Conservation (phyloP, 2,113 vertebrate genomes). For the Passer domesticus region DNA sequence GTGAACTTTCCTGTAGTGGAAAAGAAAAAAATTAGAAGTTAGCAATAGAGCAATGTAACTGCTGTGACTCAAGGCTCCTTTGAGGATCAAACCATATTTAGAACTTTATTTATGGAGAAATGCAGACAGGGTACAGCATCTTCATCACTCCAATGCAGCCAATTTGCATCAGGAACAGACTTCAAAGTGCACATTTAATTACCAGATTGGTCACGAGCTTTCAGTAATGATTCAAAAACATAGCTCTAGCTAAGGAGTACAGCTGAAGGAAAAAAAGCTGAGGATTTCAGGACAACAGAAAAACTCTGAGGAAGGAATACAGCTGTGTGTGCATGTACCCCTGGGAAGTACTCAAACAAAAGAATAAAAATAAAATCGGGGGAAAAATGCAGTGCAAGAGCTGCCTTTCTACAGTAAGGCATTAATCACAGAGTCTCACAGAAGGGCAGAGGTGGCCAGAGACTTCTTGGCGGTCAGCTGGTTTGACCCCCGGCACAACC, state of each 20-base stretch:
- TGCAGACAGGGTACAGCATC: not conserved
- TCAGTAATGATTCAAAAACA: not conserved
- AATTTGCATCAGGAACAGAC: not conserved
- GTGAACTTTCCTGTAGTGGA: not conserved
- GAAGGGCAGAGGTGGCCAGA: too few species aligned
- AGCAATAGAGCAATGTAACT: not conserved
- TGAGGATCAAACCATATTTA: not conserved
- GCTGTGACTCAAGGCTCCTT: not conserved
- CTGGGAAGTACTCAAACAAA: not conserved
- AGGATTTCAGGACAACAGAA: not conserved
- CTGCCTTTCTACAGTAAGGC: not conserved
- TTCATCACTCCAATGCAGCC: not conserved
- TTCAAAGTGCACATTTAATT: not conserved
- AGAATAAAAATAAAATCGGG: not conserved
- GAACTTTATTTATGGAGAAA: not conserved
- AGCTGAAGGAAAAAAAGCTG: not conserved
- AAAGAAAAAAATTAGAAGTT: not conserved
- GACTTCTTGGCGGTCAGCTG: too few species aligned
- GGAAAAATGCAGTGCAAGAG: not conserved
- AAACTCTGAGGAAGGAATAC: not conserved
- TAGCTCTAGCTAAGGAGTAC: not conserved
- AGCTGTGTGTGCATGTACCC: accelerated
- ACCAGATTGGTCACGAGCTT: accelerated
- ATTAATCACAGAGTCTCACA: not conserved
- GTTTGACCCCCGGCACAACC: not conserved